Evolutionary conservation across 1,140 invertebrate species (phyloP).

Genomic region (Carposina sasakii): DNA sequence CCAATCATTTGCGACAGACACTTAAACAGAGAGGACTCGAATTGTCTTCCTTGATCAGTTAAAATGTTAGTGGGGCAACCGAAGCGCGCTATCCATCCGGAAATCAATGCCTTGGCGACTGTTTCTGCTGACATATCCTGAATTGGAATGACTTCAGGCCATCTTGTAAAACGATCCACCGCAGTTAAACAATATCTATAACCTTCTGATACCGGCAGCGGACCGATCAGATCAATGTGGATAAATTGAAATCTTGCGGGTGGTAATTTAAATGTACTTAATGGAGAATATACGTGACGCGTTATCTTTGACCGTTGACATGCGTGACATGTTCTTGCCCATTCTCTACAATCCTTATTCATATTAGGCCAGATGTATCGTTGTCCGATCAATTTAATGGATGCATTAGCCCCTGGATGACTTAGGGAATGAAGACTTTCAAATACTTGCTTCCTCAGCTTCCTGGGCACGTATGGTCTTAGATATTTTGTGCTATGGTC

Average conservation of each 20-base stretch:
- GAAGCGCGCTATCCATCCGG: conserved; percentile 35
- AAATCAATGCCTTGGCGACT: too few species aligned
- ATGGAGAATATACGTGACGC: too few species aligned
- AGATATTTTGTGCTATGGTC: neutral
- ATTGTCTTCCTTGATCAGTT: conserved; percentile 24
- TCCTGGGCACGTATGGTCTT: neutral
- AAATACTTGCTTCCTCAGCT: neutral
- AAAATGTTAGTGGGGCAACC: conserved; percentile 30
- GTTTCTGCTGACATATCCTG: too few species aligned
- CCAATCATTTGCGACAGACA: conserved; percentile 1
- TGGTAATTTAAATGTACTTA: too few species aligned
- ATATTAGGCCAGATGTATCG: conserved; percentile 32
- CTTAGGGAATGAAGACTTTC: neutral
- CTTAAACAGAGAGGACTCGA: conserved; percentile 2
- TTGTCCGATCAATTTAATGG: conserved; percentile 11
- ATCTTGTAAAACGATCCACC: too few species aligned
- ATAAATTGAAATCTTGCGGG: too few species aligned
- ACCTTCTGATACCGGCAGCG: too few species aligned
- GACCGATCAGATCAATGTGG: too few species aligned
- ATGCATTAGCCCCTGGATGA: neutral
- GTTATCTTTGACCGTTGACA: neutral
- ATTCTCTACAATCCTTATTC: conserved; percentile 15
- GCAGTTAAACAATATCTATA: too few species aligned
- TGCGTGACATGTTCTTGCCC: neutral
- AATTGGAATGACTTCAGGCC: too few species aligned